phyloP scores from a whole-genome alignment of 2,888 invertebrate species.

The Cheilosia variabilis region DNA sequence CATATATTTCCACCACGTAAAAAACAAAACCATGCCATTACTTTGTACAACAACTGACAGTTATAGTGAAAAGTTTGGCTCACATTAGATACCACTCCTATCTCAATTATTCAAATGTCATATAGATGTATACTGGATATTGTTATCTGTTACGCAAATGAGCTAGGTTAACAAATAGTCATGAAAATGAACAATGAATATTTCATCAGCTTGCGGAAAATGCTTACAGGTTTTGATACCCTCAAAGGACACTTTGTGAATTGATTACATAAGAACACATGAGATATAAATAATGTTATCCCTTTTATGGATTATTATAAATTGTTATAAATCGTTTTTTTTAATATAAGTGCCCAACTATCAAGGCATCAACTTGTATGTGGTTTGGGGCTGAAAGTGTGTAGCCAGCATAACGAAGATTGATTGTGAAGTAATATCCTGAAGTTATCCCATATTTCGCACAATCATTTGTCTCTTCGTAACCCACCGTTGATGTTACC shows the following conservation, averaged over 20 bases:
- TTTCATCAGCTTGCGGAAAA: conserved; percentile 33
- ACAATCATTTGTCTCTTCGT: conserved; percentile 45
- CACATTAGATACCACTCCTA: neutral
- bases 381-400: neutral
- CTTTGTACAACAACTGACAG: conserved; percentile 12
- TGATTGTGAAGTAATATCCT: conserved; percentile 44
- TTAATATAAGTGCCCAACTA: neutral
- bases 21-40: conserved; percentile 19
- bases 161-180: conserved; percentile 12
- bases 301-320: conserved; percentile 13
- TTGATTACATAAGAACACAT: neutral
- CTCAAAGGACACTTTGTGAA: neutral
- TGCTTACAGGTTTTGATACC: conserved; percentile 34
- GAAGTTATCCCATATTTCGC: conserved; percentile 41
- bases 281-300: conserved; percentile 2
- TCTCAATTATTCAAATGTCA: conserved; percentile 56
- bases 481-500: conserved; percentile 50
- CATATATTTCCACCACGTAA: neutral
- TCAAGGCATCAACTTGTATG: neutral
- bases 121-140: neutral
- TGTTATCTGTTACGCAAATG: conserved; percentile 15
- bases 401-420: conserved; percentile 52
- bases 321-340: conserved; percentile 35
- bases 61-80: conserved; percentile 30
- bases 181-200: conserved; percentile 30